Evolutionary conservation across 2,113 vertebrate species (phyloP).

Genomic region (Sebastes fasciatus): DNA sequence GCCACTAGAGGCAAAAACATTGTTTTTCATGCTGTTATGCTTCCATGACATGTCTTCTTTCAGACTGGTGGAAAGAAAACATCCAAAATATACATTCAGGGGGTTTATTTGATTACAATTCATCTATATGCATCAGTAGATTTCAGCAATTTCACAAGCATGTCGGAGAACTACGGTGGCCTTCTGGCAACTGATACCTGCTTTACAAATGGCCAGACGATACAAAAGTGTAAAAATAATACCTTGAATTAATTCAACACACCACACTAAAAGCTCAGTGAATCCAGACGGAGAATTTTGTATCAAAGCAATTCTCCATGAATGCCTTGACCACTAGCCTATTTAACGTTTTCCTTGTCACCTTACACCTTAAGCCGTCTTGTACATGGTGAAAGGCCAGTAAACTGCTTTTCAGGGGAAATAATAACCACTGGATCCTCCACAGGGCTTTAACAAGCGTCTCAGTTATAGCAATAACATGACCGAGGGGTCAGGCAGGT

Average conservation of each 20-base stretch:
- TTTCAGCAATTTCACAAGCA: too few species aligned
- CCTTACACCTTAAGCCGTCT: not conserved
- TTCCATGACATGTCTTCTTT: too few species aligned
- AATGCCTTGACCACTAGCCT: too few species aligned
- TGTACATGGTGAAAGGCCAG: not conserved
- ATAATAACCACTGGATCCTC: not conserved
- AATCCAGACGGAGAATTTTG: not conserved
- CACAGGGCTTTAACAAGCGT: slow-evolving; percentile 2
- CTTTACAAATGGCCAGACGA: not conserved
- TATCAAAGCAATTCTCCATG: not conserved
- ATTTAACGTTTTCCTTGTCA: not conserved
- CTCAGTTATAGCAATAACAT: slow-evolving; percentile 1
- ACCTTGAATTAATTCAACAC: not conserved
- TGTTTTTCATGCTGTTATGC: too few species aligned
- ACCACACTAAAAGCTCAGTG: not conserved
- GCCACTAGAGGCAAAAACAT: too few species aligned
- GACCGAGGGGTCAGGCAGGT: slow-evolving; percentile 1
- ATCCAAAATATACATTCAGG: too few species aligned
- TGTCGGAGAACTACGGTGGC: too few species aligned
- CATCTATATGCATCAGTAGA: too few species aligned
- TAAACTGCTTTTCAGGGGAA: not conserved
- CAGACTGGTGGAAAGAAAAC: too few species aligned
- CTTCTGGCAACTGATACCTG: not conserved
- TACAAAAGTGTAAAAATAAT: not conserved
- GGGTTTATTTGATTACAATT: too few species aligned